Conservation (phyloP, 1,140 invertebrate genomes). For the Drosophila kikkawai region DNA sequence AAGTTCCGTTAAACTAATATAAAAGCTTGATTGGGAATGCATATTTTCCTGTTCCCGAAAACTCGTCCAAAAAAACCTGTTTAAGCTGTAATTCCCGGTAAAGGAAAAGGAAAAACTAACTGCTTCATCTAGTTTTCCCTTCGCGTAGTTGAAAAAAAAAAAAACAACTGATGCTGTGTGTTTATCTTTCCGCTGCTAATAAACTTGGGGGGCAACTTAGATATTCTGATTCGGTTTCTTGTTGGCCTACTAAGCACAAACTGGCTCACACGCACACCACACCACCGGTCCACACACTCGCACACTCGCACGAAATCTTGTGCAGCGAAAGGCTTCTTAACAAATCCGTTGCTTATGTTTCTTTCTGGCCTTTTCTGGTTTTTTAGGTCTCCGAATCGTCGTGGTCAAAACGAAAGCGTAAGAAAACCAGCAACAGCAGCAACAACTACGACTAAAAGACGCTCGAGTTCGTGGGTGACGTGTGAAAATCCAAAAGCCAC, state of each 20-base stretch:
- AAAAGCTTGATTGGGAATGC: neutral
- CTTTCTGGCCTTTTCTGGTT: conserved; percentile 62
- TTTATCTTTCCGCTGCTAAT: conserved; percentile 30
- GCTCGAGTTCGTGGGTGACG: conserved; percentile 45
- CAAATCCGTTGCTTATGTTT: conserved; percentile 49
- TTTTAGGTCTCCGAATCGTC: conserved; percentile 53
- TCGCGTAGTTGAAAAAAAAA: conserved; percentile 16
- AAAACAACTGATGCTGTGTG: conserved; percentile 11
- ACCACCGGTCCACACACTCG: conserved; percentile 3
- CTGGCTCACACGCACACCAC: conserved; percentile 45
- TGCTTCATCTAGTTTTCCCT: conserved; percentile 5
- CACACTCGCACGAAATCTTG: conserved; percentile 5
- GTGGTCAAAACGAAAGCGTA: conserved; percentile 72
- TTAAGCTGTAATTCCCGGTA: conserved; percentile 7
- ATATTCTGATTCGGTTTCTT: conserved; percentile 50
- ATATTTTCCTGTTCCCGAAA: conserved; percentile 1
- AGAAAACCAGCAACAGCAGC: conserved; percentile 15
- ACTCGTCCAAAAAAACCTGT: conserved; percentile 8
- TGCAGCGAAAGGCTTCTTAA: conserved; percentile 44
- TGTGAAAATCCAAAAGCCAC: conserved; percentile 47
- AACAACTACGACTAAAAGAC: conserved; percentile 14
- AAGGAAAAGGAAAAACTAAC: conserved; percentile 14
- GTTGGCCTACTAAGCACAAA: conserved; percentile 74
- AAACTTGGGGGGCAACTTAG: conserved; percentile 28
- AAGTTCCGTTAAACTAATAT: neutral